A percentile compares a stretch with the other conserved stretches of the same genome.
phyloP scores from a whole-genome alignment of 2,797 vertebrate genomes.

The Tadarida brasiliensis region DNA sequence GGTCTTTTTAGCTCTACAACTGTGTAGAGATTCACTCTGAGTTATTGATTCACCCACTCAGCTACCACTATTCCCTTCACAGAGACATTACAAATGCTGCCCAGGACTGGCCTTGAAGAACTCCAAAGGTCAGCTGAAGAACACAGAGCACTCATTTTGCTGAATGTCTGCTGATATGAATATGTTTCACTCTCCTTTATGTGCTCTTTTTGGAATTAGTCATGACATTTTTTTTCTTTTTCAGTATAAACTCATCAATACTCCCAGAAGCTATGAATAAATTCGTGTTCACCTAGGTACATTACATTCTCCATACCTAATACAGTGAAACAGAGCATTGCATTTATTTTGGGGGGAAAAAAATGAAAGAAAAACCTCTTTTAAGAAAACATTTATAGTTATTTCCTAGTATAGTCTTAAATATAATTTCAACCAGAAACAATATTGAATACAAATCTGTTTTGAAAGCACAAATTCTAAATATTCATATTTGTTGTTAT shows the following conservation, averaged over 20 bases:
- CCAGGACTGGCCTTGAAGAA: neutral
- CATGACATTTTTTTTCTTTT: neutral
- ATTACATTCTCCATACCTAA: neutral
- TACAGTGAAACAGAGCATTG: neutral
- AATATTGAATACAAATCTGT: neutral
- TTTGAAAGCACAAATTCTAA: slow-evolving; percentile 50
- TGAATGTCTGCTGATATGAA: neutral
- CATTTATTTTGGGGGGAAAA: neutral
- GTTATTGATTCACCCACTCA: neutral
- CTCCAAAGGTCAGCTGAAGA: neutral
- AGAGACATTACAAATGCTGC: neutral
- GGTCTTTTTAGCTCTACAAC: neutral
- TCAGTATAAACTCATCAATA: neutral
- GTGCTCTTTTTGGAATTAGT: neutral
- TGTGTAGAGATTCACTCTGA: neutral
- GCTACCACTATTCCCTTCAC: neutral
- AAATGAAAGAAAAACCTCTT: neutral
- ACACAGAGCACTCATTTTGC: neutral
- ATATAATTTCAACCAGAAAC: neutral
- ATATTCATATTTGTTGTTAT: slow-evolving; percentile 21
- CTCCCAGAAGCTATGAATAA: slow-evolving; percentile 8
- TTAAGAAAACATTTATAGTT: neutral
- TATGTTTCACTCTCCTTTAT: neutral
- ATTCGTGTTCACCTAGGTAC: neutral
- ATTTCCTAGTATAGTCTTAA: neutral